These are phyloP conservation scores for Cantharis flavilabris DNA, from an alignment of 2,888 invertebrate species.

Conservation along the genomic window DNA sequence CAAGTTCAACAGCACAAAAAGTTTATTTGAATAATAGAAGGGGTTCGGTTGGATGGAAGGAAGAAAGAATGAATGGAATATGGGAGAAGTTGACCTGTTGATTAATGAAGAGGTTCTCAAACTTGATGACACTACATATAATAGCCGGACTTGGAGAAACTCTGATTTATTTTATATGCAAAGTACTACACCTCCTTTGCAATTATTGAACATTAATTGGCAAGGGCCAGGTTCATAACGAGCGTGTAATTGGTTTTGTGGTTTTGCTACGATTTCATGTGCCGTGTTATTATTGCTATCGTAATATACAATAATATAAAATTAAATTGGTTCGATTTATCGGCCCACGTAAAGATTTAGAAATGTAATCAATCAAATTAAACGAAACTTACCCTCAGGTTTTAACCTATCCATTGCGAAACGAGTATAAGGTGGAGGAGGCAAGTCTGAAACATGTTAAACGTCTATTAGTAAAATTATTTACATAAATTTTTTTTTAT, in stretches of 20 bases:
- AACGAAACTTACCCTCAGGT: slow-evolving; percentile 71
- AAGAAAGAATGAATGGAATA: neutral
- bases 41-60: neutral
- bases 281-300: slow-evolving; percentile 11
- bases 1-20: neutral
- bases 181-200: neutral
- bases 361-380: neutral
- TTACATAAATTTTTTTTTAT: neutral
- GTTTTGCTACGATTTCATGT: slow-evolving; percentile 13
- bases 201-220: neutral
- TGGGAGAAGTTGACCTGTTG: neutral
- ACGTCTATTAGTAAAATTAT: neutral
- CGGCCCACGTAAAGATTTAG: neutral
- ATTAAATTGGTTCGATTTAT: neutral
- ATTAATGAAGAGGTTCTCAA: neutral
- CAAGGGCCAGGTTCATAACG: slow-evolving; percentile 8
- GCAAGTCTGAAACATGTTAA: slow-evolving; percentile 66
- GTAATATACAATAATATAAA: neutral
- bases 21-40: neutral
- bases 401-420: slow-evolving; percentile 73
- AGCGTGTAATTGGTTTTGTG: slow-evolving; percentile 15
- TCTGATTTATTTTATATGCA: neutral
- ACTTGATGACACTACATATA: neutral
- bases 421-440: slow-evolving; percentile 82
- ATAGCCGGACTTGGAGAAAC: neutral